Evolutionary conservation across 2,888 invertebrate species (phyloP), one percentile per base, ranked within the genome.

Genomic region (Cyrtodaria siliqua): DNA sequence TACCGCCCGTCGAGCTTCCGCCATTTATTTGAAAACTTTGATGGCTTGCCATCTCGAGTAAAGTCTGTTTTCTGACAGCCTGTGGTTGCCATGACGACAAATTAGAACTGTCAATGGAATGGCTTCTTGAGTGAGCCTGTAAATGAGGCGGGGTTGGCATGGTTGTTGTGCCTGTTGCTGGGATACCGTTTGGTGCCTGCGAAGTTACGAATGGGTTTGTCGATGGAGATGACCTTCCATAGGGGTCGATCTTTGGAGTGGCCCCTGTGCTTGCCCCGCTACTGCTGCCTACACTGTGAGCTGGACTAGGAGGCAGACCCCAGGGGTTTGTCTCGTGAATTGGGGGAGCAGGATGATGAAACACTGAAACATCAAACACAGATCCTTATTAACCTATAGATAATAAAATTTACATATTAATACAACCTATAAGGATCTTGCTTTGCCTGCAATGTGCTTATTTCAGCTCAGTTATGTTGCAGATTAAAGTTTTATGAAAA

Each of bases 31-130:
- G 87, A 75, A 86, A 86, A 75, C 84, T 87, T 42, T 84, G 79
- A 82, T 97, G 87, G 47, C 84, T 76, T 23, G 87, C 79, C 79
- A 91, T 85, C 55, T 90, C 84, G 49, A 86, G 77, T n/a, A 91
- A 81, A 16, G 90, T 90, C 9, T 89, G 88, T 60, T 86, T 84
- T 57, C 77, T 78, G 38, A 70, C 77, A 56, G 81, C 81, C 53
- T 85, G 84, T 44, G 70, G 63, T 20, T 79, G 74, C 84, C 85
- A 71, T 20, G 61, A 64, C 27, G 85, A 75, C 62, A 89, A 64
- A 57, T 88, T 88, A 55, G 88, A 85, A 20, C 88, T 88, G 76
- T 92, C 92, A 71, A 91, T 89, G 84, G 91, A 90, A 87, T 90
- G 92, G 76, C 92, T 92, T 59, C 90, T 87, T 27, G 79, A 64